Conservation (phyloP, 1,140 invertebrate species). For the Drosophila mauritiana region DNA sequence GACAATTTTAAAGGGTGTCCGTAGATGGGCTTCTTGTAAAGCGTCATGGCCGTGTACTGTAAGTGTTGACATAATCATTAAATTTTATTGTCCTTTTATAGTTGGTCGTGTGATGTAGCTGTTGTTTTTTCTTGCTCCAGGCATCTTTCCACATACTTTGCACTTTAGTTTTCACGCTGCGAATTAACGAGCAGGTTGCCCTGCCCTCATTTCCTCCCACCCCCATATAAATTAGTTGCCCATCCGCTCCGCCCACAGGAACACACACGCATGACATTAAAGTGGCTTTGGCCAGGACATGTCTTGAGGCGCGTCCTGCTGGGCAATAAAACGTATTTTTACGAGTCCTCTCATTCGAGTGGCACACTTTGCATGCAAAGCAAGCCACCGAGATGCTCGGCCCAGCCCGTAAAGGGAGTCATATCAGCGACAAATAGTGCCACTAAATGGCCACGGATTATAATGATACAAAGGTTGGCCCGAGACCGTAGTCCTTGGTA, state of each 20-base stretch:
- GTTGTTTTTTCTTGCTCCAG: conserved; percentile 7
- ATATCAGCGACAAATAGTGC: conserved; percentile 75
- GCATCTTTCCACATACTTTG: conserved; percentile 62
- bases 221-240: conserved; percentile 76
- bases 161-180: conserved; percentile 80
- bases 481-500: background rate
- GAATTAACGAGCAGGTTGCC: conserved; percentile 73
- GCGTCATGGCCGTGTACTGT: conserved; percentile 63
- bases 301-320: conserved; percentile 72
- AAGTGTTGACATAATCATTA: conserved; percentile 83
- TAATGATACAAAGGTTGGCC: conserved; percentile 65
- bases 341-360: conserved; percentile 69
- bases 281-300: conserved; percentile 54
- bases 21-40: conserved; percentile 62
- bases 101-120: conserved; percentile 35
- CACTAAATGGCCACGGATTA: conserved; percentile 82
- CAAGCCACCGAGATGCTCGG: conserved; percentile 36
- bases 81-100: conserved; percentile 72
- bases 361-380: conserved; percentile 73
- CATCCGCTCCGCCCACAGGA: conserved; percentile 19
- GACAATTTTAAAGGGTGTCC: conserved; percentile 64
- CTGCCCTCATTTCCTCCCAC: conserved; percentile 13
- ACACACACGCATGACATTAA: conserved; percentile 62
- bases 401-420: conserved; percentile 76
- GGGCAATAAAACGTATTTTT: conserved; percentile 82